A percentile compares a stretch with the other conserved stretches of the same genome.
Evolutionary conservation across 2,113 vertebrate genomes (phyloP).

Genomic region (Tyto alba): DNA sequence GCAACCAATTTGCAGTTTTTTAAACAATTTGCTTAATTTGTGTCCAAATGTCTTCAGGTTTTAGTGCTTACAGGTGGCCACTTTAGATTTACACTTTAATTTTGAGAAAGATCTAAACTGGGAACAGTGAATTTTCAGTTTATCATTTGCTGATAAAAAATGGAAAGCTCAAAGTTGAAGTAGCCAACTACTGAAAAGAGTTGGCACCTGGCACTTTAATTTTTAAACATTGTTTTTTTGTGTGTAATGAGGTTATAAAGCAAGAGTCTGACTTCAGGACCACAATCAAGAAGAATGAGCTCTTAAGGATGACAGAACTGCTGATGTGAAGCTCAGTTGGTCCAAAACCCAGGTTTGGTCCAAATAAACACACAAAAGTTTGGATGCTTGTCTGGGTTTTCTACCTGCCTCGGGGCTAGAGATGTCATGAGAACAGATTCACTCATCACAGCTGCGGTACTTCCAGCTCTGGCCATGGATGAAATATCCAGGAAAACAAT

Average conservation of each 20-base stretch:
- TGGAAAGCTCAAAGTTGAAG: constrained; percentile 61
- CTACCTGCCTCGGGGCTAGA: constrained; percentile 50
- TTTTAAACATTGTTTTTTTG: constrained; percentile 16
- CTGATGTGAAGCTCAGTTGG: neutral
- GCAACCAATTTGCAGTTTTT: constrained; percentile 14
- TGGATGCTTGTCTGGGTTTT: constrained; percentile 42
- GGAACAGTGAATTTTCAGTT: constrained; percentile 52
- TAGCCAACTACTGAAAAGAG: constrained; percentile 54
- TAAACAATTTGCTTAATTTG: constrained; percentile 21
- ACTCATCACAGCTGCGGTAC: constrained; percentile 55
- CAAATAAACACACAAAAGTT: constrained; percentile 9
- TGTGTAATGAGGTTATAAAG: constrained; percentile 32
- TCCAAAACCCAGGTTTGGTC: constrained; percentile 5
- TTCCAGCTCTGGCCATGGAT: constrained; percentile 32
- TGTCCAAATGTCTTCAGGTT: constrained; percentile 64
- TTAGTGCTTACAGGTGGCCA: constrained; percentile 64
- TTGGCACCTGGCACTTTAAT: constrained; percentile 58
- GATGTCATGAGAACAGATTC: constrained; percentile 52
- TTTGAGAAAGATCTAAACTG: constrained; percentile 57
- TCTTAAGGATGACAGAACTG: constrained; percentile 31
- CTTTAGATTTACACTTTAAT: constrained; percentile 62
- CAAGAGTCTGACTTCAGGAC: constrained; percentile 39
- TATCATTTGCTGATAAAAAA: constrained; percentile 62
- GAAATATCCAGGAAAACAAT: constrained; percentile 1
- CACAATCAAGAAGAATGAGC: constrained; percentile 21